Evolutionary conservation across 1,140 invertebrate species (phyloP).

Genomic region (Drosophila kohkoa): DNA sequence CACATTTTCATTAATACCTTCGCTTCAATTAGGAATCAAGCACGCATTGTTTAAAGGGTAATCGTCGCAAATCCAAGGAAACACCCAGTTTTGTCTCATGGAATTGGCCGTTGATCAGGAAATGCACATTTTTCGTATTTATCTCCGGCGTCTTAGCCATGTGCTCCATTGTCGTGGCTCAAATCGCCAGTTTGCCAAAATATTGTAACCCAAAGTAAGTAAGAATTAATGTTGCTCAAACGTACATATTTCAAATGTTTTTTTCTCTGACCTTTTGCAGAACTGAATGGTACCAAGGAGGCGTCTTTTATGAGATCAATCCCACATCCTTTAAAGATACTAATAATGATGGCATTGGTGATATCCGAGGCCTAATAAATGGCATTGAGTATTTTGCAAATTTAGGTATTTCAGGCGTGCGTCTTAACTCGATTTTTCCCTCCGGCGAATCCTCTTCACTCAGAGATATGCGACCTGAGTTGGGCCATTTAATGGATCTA

Average conservation of each 20-base stretch:
- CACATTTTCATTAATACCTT: background rate
- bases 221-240: background rate
- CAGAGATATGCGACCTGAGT: constrained; percentile 87
- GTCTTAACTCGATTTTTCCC: constrained; percentile 90
- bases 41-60: constrained; percentile 86
- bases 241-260: background rate
- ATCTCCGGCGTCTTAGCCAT: constrained; percentile 89
- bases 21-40: constrained; percentile 8
- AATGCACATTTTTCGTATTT: constrained; percentile 89
- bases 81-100: constrained; percentile 89
- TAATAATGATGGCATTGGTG: constrained; percentile 90
- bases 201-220: constrained; percentile 88
- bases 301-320: constrained; percentile 93
- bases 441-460: constrained; percentile 89
- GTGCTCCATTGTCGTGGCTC: constrained; percentile 89
- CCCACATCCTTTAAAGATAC: constrained; percentile 93
- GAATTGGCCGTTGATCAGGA: constrained; percentile 92
- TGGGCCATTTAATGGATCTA: constrained; percentile 89
- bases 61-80: constrained; percentile 70
- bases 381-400: constrained; percentile 87
- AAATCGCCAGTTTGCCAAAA: constrained; percentile 89
- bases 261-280: constrained; percentile 48
- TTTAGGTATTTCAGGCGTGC: constrained; percentile 88
- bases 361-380: constrained; percentile 89
- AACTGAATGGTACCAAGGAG: constrained; percentile 92